Conservation (phyloP, 2,113 vertebrate species). For the Lanius ludovicianus region DNA sequence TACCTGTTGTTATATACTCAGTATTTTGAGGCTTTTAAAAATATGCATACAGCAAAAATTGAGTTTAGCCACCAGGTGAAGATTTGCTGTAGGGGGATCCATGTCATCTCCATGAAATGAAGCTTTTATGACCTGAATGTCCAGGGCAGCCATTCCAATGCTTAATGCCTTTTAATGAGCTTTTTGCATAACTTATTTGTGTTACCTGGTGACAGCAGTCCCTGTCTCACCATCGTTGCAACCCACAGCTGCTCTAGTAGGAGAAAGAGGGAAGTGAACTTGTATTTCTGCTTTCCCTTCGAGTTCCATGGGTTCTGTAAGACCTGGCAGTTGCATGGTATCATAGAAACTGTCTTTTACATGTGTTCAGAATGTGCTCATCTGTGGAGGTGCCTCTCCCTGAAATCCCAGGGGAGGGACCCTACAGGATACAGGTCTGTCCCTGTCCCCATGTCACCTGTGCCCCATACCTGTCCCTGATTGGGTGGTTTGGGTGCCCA, state of each 20-base stretch:
- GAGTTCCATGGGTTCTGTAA: background rate
- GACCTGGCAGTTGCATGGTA: background rate
- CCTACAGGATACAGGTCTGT: too few species aligned
- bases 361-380: background rate
- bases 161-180: background rate
- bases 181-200: fast-evolving
- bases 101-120: background rate
- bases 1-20: background rate
- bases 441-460: too few species aligned
- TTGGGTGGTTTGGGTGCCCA: too few species aligned
- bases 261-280: background rate
- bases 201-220: background rate
- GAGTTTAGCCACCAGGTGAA: background rate
- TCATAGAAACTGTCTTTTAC: background rate
- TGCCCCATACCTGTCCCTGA: too few species aligned
- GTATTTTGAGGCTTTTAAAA: background rate
- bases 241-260: background rate
- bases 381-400: too few species aligned
- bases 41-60: background rate
- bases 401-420: too few species aligned
- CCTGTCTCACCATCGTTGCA: background rate
- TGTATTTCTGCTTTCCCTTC: background rate
- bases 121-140: background rate
- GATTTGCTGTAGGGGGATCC: background rate
- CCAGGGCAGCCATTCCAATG: background rate